Conservation (phyloP, 2,888 invertebrate species). For the Eupsilia transversa region DNA sequence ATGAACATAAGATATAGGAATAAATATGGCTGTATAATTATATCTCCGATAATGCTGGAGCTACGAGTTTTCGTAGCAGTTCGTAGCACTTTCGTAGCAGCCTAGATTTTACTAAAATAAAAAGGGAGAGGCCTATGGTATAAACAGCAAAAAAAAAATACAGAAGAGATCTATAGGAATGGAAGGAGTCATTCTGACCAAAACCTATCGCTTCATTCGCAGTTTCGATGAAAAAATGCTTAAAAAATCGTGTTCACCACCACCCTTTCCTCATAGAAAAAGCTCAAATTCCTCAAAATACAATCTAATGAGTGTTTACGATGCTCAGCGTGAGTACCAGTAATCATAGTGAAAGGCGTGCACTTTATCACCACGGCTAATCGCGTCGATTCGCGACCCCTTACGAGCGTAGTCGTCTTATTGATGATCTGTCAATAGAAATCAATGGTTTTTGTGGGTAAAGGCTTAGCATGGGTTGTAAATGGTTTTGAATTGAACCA, state of each 20-base stretch:
- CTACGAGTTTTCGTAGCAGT: conserved; percentile 43
- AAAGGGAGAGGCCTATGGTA: background rate
- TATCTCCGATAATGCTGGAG: no score
- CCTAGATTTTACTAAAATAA: conserved; percentile 12
- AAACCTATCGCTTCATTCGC: background rate
- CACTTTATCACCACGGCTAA: conserved; percentile 88
- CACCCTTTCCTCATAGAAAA: conserved; percentile 28
- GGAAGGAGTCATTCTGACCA: background rate
- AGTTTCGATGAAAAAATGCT: background rate
- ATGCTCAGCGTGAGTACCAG: conserved; percentile 64
- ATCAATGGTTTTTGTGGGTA: conserved; percentile 60
- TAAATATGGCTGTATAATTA: no score
- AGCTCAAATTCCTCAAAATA: conserved; percentile 69
- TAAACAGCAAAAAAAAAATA: background rate
- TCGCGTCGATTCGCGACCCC: conserved; percentile 70
- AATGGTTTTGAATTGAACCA: conserved; percentile 38
- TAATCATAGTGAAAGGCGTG: conserved; percentile 87
- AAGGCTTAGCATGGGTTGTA: conserved; percentile 42
- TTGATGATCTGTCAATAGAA: conserved; percentile 79
- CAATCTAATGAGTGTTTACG: conserved; percentile 79
- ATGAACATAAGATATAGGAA: no score
- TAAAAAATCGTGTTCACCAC: background rate
- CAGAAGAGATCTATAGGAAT: no score
- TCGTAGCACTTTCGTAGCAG: conserved; percentile 53
- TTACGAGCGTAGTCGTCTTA: conserved; percentile 69